phyloP scores from a whole-genome alignment of 1,140 invertebrate genomes.

The Heliothis subflexa region DNA sequence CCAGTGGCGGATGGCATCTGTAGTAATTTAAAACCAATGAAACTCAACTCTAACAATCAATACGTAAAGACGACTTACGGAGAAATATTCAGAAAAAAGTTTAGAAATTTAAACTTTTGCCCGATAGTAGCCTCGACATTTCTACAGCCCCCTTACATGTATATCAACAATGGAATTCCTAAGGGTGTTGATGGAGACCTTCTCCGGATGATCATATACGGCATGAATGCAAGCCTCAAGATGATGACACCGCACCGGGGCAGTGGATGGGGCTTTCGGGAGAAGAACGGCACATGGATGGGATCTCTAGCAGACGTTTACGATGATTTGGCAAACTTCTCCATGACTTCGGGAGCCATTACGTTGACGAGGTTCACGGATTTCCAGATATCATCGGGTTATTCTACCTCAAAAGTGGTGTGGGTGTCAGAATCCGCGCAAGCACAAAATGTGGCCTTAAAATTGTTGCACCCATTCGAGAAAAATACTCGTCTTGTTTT shows the following conservation, averaged over 20 bases:
- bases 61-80: slow-evolving; percentile 6
- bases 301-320: slow-evolving; percentile 74
- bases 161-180: slow-evolving; percentile 59
- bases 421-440: slow-evolving; percentile 71
- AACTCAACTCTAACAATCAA: slow-evolving; percentile 45
- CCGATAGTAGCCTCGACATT: slow-evolving; percentile 71
- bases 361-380: slow-evolving; percentile 62
- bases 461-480: slow-evolving; percentile 71
- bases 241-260: slow-evolving; percentile 66
- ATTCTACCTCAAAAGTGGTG: slow-evolving; percentile 57
- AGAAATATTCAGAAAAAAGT: slow-evolving; percentile 65
- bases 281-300: slow-evolving; percentile 69
- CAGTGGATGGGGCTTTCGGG: slow-evolving; percentile 68
- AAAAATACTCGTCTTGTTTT: slow-evolving; percentile 58
- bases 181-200: slow-evolving; percentile 72
- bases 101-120: slow-evolving; percentile 69
- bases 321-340: slow-evolving; percentile 72
- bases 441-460: slow-evolving; percentile 62
- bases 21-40: slow-evolving; percentile 39
- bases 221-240: slow-evolving; percentile 67
- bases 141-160: slow-evolving; percentile 68
- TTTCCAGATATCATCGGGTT: slow-evolving; percentile 72
- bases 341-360: slow-evolving; percentile 73
- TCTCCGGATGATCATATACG: slow-evolving; percentile 61
- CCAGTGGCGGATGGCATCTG: slow-evolving; percentile 56